A percentile compares a stretch with the other conserved stretches of the same genome.
Evolutionary conservation across 2,113 vertebrate genomes (phyloP).

Genomic region (Pontoporia blainvillei): DNA sequence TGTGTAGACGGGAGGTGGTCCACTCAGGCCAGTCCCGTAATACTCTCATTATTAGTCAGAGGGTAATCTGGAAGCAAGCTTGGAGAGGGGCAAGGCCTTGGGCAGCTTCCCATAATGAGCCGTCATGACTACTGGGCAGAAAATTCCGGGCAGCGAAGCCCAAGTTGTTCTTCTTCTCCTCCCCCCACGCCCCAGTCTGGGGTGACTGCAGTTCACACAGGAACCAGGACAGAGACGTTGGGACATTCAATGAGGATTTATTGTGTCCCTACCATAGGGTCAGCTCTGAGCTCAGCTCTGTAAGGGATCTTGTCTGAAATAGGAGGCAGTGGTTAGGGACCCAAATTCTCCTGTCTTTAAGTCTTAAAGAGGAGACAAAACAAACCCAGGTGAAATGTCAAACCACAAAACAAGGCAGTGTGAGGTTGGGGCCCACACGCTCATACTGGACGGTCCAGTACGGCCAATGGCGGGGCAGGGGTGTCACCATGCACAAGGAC

Average conservation of each 20-base stretch:
- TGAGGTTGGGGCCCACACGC: neutral
- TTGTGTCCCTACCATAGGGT: neutral
- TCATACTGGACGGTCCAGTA: neutral
- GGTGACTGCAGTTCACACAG: neutral
- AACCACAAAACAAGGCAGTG: neutral
- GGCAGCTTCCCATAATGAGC: neutral
- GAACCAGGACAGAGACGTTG: neutral
- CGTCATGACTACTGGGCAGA: neutral
- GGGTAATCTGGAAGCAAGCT: neutral
- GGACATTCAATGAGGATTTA: neutral
- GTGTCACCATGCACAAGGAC: neutral
- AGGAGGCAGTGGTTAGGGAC: neutral
- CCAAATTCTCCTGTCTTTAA: neutral
- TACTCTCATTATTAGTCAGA: neutral
- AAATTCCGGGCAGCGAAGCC: neutral
- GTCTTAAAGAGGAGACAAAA: slow-evolving; percentile 38
- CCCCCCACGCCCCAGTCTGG: neutral
- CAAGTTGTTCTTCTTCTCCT: neutral
- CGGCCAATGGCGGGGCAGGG: neutral
- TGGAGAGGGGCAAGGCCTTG: neutral
- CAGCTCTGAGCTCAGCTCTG: neutral
- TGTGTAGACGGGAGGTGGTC: neutral
- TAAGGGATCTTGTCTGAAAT: neutral
- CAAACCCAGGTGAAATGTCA: slow-evolving; percentile 37
- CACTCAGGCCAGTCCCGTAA: neutral